Conservation (phyloP, 2,113 vertebrate genomes). For the Condylura cristata region DNA sequence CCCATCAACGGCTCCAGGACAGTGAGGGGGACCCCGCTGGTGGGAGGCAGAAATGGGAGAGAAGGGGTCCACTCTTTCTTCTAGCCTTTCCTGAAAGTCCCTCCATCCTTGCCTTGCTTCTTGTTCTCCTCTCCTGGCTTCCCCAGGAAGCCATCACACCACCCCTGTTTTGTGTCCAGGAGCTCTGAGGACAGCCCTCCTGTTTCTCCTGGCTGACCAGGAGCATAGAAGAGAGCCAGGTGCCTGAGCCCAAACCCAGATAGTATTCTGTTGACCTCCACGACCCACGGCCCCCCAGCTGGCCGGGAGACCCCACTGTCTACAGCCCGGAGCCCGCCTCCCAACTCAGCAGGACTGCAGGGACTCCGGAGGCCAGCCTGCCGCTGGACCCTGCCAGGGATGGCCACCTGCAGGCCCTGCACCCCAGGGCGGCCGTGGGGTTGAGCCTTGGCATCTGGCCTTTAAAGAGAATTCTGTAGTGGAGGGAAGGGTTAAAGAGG, state of each 20-base stretch:
- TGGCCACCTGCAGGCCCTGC: not conserved
- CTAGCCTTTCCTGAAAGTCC: no score
- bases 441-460: not conserved
- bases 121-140: not conserved
- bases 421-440: no score
- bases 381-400: not conserved
- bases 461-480: not conserved
- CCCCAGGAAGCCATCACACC: not conserved
- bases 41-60: not conserved
- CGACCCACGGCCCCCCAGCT: accelerated
- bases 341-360: accelerated
- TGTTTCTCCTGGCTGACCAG: no score
- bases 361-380: no score
- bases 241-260: no score
- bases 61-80: not conserved
- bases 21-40: accelerated
- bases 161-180: not conserved
- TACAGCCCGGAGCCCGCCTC: not conserved
- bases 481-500: not conserved
- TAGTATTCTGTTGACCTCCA: not conserved
- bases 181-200: not conserved
- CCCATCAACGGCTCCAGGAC: not conserved
- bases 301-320: not conserved
- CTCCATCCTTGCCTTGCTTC: not conserved
- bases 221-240: no score